These are phyloP conservation scores for Drosophila oshimai DNA, from an alignment of 1,140 invertebrate species.

Conservation along the genomic window DNA sequence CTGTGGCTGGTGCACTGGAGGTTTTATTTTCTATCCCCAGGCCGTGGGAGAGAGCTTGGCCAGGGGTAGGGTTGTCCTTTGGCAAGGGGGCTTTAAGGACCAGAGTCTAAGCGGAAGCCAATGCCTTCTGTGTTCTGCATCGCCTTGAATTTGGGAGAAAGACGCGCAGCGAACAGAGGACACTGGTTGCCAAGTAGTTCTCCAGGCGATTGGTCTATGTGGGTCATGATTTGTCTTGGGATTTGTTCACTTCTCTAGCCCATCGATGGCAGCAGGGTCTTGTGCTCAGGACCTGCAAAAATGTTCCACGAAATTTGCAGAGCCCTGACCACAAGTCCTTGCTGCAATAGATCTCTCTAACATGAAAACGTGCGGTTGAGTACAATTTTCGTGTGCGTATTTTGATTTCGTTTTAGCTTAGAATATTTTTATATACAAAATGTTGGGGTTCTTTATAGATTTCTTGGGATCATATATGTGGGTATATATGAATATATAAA, in stretches of 20 bases:
- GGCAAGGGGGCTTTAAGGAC: slow-evolving; percentile 2
- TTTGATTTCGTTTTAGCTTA: slow-evolving; percentile 57
- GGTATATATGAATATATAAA: slow-evolving; percentile 65
- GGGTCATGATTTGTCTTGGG: slow-evolving; percentile 74
- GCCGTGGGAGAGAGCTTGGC: slow-evolving; percentile 72
- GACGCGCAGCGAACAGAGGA: not conserved
- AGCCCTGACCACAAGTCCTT: not conserved
- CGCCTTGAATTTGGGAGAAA: slow-evolving; percentile 61
- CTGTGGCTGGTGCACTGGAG: slow-evolving; percentile 49
- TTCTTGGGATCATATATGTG: slow-evolving; percentile 53
- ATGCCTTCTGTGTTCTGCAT: not conserved
- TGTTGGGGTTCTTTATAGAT: slow-evolving; percentile 47
- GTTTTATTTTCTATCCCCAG: not conserved
- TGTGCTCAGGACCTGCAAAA: slow-evolving; percentile 13
- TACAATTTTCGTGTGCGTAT: slow-evolving; percentile 73
- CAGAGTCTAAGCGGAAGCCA: not conserved
- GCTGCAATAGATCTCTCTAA: not conserved
- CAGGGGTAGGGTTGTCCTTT: slow-evolving; percentile 12
- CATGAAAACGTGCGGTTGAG: slow-evolving; percentile 25
- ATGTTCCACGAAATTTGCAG: slow-evolving; percentile 70
- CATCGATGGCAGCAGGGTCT: not conserved
- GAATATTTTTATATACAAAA: slow-evolving; percentile 73
- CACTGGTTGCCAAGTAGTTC: not conserved
- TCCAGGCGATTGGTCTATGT: slow-evolving; percentile 62
- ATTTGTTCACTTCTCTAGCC: not conserved